A percentile compares a stretch with the other conserved stretches of the same genome.
phyloP scores from a whole-genome alignment of 2,797 vertebrate genomes.

The Gymnocypris eckloni region DNA sequence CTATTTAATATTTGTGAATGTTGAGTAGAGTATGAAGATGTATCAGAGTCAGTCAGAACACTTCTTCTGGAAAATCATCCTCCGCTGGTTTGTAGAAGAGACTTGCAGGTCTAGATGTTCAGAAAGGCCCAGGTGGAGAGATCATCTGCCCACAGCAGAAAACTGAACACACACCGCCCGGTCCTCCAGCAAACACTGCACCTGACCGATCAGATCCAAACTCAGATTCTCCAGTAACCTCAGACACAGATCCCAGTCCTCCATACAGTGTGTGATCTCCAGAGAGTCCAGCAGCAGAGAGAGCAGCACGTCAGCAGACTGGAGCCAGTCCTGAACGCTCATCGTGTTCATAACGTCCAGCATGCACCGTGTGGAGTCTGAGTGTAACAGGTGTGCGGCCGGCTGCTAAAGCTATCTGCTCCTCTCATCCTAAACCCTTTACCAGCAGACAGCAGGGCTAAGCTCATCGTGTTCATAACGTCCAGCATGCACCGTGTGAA shows the following conservation, averaged over 20 bases:
- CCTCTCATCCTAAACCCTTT: slow-evolving; percentile 13
- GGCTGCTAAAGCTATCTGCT: slow-evolving; percentile 33
- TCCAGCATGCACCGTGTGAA: too few species aligned
- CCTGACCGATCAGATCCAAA: slow-evolving; percentile 69
- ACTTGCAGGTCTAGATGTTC: slow-evolving; percentile 56
- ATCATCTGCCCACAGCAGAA: slow-evolving; percentile 68
- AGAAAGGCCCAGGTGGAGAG: slow-evolving; percentile 69
- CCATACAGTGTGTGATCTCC: slow-evolving; percentile 40
- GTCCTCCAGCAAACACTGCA: slow-evolving; percentile 74
- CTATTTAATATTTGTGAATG: background rate
- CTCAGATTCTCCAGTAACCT: slow-evolving; percentile 69
- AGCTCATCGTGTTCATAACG: background rate
- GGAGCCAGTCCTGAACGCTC: slow-evolving; percentile 65
- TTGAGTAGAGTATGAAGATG: background rate
- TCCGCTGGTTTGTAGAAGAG: background rate
- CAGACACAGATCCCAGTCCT: slow-evolving; percentile 71
- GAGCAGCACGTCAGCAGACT: slow-evolving; percentile 69
- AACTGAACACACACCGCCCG: slow-evolving; percentile 67
- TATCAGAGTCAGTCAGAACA: background rate
- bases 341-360: background rate
- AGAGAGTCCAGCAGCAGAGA: slow-evolving; percentile 67
- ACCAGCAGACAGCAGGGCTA: background rate
- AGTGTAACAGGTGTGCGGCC: too few species aligned
- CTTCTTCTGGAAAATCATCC: background rate
- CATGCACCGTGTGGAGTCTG: too few species aligned